phyloP scores from a whole-genome alignment of 2,113 vertebrate species.

The Microcebus jonahi region DNA sequence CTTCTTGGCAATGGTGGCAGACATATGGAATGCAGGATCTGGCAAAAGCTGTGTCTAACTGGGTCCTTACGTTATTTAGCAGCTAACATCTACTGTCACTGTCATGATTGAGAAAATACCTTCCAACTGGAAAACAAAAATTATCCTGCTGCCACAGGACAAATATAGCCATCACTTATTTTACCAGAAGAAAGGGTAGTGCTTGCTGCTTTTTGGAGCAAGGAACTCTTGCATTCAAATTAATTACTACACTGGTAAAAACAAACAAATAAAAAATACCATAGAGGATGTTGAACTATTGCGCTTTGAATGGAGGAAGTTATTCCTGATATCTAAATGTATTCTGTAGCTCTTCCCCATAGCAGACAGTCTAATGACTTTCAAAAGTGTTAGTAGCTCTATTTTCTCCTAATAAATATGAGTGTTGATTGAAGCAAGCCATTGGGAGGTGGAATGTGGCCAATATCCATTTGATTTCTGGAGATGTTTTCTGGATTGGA shows the following conservation, averaged over 20 bases:
- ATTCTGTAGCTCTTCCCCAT: not conserved
- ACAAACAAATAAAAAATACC: not conserved
- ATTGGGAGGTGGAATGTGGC: slow-evolving; percentile 46
- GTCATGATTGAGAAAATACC: slow-evolving; percentile 45
- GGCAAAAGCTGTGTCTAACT: slow-evolving; percentile 26
- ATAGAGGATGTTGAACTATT: not conserved
- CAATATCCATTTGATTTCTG: slow-evolving; percentile 25
- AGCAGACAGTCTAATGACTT: slow-evolving; percentile 18
- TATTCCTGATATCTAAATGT: not conserved
- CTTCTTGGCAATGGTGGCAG: slow-evolving; percentile 51
- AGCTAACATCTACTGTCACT: slow-evolving; percentile 23
- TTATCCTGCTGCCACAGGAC: slow-evolving; percentile 24
- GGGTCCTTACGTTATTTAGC: slow-evolving; percentile 37
- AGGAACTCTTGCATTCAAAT: not conserved
- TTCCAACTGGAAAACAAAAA: slow-evolving; percentile 67
- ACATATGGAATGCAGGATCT: slow-evolving; percentile 26
- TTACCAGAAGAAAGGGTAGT: not conserved
- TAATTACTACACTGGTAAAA: not conserved
- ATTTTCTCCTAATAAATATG: not conserved
- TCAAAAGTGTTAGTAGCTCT: slow-evolving; percentile 31
- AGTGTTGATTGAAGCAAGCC: slow-evolving; percentile 54
- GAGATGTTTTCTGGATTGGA: slow-evolving; percentile 53
- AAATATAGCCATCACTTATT: slow-evolving; percentile 27
- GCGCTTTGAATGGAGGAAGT: not conserved
- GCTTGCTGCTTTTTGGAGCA: not conserved